phyloP scores from a whole-genome alignment of 1,140 invertebrate genomes.

The Papilio xuthus region DNA sequence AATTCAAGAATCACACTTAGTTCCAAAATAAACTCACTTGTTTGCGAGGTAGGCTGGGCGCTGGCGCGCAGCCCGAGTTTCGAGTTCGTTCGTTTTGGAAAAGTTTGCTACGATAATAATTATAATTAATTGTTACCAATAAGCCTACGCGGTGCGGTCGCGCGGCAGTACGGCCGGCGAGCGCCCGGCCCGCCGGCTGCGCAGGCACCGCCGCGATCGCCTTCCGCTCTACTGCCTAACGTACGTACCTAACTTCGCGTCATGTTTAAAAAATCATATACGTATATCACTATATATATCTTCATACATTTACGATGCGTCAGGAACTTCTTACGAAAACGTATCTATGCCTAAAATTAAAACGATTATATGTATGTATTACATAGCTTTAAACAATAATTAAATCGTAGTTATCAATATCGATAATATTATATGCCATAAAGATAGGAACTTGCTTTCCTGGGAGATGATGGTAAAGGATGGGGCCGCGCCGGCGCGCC shows the following conservation, averaged over 20 bases:
- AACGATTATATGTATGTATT: slow-evolving; percentile 83
- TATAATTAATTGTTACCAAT: slow-evolving; percentile 80
- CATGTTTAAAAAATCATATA: slow-evolving; percentile 81
- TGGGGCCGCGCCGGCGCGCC: slow-evolving; percentile 63
- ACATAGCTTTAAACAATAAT: slow-evolving; percentile 83
- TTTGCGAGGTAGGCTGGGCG: slow-evolving; percentile 86
- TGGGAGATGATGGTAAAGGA: slow-evolving; percentile 81
- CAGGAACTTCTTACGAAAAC: slow-evolving; percentile 83
- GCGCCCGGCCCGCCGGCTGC: slow-evolving; percentile 53
- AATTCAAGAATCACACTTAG: slow-evolving; percentile 86
- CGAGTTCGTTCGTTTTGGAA: slow-evolving; percentile 86
- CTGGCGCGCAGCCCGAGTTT: slow-evolving; percentile 84
- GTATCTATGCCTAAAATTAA: slow-evolving; percentile 82
- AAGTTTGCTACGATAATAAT: slow-evolving; percentile 83
- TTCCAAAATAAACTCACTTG: slow-evolving; percentile 87
- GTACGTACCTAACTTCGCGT: slow-evolving; percentile 78
- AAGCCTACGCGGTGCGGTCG: slow-evolving; percentile 80
- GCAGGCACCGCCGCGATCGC: slow-evolving; percentile 42
- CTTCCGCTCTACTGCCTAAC: slow-evolving; percentile 80
- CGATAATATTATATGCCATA: slow-evolving; percentile 83
- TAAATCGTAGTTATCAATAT: slow-evolving; percentile 83
- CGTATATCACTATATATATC: slow-evolving; percentile 80
- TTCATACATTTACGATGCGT: slow-evolving; percentile 81
- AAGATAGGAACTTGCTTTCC: slow-evolving; percentile 87
- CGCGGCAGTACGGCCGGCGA: slow-evolving; percentile 54